phyloP scores from a whole-genome alignment of 1,140 invertebrate genomes.

The Ceratina japonica region DNA sequence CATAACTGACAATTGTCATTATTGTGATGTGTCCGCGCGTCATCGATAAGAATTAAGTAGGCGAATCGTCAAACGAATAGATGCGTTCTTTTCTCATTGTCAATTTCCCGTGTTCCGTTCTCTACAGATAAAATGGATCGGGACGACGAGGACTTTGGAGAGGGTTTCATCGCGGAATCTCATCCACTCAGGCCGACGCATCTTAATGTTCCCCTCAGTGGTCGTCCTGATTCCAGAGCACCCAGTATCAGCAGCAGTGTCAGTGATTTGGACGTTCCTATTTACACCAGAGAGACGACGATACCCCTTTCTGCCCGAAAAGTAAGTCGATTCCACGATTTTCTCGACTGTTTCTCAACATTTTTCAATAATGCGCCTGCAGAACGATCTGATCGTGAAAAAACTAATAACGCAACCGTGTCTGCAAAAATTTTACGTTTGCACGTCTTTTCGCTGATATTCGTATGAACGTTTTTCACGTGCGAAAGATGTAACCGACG shows the following conservation, averaged over 20 bases:
- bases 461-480: not conserved
- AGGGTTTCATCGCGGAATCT: conserved; percentile 81
- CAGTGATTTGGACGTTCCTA: conserved; percentile 81
- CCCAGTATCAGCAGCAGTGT: conserved; percentile 81
- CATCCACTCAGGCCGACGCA: conserved; percentile 80
- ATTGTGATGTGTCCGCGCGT: conserved; percentile 34
- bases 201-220: conserved; percentile 76
- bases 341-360: too few species aligned
- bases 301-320: conserved; percentile 70
- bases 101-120: not conserved
- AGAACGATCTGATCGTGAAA: not conserved
- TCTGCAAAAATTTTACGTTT: not conserved
- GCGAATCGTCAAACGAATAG: too few species aligned
- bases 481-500: too few species aligned
- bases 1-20: conserved; percentile 56
- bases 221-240: conserved; percentile 73
- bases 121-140: conserved; percentile 73
- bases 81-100: too few species aligned
- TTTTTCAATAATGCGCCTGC: not conserved
- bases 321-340: conserved; percentile 63
- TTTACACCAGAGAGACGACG: conserved; percentile 79
- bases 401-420: too few species aligned
- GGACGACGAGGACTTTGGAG: conserved; percentile 80
- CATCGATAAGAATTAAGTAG: too few species aligned
- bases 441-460: not conserved